These are phyloP conservation scores for Pocillopora verrucosa DNA, from an alignment of 64 coral and sea anemone genomes.

Conservation along the genomic window DNA sequence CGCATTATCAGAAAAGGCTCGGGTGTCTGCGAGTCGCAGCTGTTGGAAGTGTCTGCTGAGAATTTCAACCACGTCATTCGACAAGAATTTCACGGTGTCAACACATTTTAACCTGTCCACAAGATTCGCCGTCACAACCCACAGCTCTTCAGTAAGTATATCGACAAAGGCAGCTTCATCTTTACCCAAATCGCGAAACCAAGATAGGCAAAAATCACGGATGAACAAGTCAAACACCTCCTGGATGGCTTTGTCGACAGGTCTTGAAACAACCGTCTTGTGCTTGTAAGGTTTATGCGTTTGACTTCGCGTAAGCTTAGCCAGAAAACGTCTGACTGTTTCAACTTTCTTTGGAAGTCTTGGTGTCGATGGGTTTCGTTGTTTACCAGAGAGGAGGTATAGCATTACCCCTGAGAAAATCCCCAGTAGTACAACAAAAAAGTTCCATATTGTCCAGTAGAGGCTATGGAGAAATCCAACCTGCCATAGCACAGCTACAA, in stretches of 20 bases:
- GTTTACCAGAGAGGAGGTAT: constrained; percentile 78
- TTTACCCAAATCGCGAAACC: constrained; percentile 89
- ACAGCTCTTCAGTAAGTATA: constrained; percentile 87
- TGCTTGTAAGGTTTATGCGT: constrained; percentile 83
- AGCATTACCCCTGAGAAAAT: constrained; percentile 74
- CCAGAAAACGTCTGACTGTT: constrained; percentile 66
- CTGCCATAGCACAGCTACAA: constrained; percentile 65
- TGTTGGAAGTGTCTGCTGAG: constrained; percentile 92
- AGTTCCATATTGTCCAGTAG: constrained; percentile 55
- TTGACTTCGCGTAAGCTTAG: constrained; percentile 61
- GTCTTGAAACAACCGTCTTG: constrained; percentile 75
- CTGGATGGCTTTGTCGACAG: constrained; percentile 95
- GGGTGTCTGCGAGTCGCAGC: constrained; percentile 81
- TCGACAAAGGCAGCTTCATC: constrained; percentile 93
- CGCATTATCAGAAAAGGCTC: constrained; percentile 70
- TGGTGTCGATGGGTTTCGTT: constrained; percentile 67
- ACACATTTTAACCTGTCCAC: constrained; percentile 72
- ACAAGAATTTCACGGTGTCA: constrained; percentile 93
- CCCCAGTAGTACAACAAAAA: constrained; percentile 64
- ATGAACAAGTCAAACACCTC: constrained; percentile 96
- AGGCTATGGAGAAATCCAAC: constrained; percentile 73
- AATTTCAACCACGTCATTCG: constrained; percentile 91
- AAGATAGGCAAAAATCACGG: constrained; percentile 97
- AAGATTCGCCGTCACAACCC: constrained; percentile 64
- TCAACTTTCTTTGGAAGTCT: constrained; percentile 49